phyloP scores from a whole-genome alignment of 2,113 vertebrate genomes.

The Rostratula benghalensis region DNA sequence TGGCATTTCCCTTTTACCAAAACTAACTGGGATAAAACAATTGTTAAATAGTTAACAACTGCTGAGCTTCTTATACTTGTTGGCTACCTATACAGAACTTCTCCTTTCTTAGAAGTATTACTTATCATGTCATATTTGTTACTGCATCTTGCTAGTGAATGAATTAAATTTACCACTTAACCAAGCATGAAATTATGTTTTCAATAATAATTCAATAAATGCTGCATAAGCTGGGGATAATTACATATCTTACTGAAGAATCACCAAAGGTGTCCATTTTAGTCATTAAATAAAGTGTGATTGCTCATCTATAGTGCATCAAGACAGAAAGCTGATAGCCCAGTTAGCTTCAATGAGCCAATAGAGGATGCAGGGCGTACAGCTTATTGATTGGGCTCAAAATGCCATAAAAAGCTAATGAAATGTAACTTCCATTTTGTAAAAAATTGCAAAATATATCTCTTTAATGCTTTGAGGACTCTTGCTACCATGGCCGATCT shows the following conservation, averaged over 20 bases:
- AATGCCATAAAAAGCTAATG: slow-evolving; percentile 33
- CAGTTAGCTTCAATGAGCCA: slow-evolving; percentile 23
- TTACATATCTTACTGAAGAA: slow-evolving; percentile 47
- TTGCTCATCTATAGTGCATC: slow-evolving; percentile 12
- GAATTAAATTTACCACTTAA: slow-evolving; percentile 74
- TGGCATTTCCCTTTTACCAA: neutral
- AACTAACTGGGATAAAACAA: neutral
- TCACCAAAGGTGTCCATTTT: slow-evolving; percentile 8
- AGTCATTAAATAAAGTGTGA: slow-evolving; percentile 27
- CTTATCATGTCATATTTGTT: slow-evolving; percentile 53
- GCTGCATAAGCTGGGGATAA: slow-evolving; percentile 54
- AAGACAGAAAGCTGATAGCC: neutral
- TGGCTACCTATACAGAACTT: neutral
- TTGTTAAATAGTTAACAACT: neutral
- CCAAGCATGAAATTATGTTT: slow-evolving; percentile 75
- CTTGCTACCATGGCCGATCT: neutral
- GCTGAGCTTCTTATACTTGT: neutral
- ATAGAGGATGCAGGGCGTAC: neutral
- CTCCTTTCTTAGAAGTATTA: neutral
- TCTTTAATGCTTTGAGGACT: neutral
- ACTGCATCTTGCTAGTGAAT: slow-evolving; percentile 49
- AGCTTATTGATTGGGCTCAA: slow-evolving; percentile 39
- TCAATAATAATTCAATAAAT: slow-evolving; percentile 74
- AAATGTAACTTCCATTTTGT: slow-evolving; percentile 27
- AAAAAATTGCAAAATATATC: neutral